A percentile compares a stretch with the other conserved stretches of the same genome.
Evolutionary conservation across 2,797 vertebrate species (phyloP).

Genomic region (Avahi laniger): DNA sequence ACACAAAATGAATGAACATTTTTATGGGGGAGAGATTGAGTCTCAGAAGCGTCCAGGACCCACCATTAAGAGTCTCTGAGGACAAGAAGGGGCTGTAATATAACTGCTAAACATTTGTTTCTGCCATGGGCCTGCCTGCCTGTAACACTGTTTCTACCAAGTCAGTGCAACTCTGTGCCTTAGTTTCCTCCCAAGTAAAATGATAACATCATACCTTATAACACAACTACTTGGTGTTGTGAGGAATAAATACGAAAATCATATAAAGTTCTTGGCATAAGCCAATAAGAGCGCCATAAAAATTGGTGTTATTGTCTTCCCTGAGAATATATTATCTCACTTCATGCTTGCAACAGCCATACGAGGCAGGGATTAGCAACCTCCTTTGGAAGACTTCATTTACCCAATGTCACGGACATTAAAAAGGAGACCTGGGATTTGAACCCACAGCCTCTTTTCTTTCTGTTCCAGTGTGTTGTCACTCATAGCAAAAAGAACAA

Average conservation of each 20-base stretch:
- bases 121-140: not conserved
- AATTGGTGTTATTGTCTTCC: not conserved
- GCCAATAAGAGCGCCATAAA: not conserved
- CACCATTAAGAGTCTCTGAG: not conserved
- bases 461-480: not conserved
- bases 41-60: not conserved
- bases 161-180: not conserved
- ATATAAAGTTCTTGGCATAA: conserved; percentile 7
- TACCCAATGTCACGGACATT: not conserved
- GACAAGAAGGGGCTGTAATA: not conserved
- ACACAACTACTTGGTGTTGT: not conserved
- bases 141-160: not conserved
- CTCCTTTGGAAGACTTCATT: not conserved
- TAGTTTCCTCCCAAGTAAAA: conserved; percentile 50
- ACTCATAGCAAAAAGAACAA: not conserved
- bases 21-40: not conserved
- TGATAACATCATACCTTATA: not conserved
- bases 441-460: not conserved
- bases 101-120: not conserved
- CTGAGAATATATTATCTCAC: not conserved
- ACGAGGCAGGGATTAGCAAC: not conserved
- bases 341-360: not conserved
- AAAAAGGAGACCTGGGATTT: not conserved
- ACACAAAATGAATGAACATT: not conserved
- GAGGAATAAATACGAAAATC: not conserved